A percentile compares a stretch with the other conserved stretches of the same genome.
These are phyloP conservation scores for Python bivittatus DNA, from an alignment of 2,113 vertebrate species.

Conservation along the genomic window DNA sequence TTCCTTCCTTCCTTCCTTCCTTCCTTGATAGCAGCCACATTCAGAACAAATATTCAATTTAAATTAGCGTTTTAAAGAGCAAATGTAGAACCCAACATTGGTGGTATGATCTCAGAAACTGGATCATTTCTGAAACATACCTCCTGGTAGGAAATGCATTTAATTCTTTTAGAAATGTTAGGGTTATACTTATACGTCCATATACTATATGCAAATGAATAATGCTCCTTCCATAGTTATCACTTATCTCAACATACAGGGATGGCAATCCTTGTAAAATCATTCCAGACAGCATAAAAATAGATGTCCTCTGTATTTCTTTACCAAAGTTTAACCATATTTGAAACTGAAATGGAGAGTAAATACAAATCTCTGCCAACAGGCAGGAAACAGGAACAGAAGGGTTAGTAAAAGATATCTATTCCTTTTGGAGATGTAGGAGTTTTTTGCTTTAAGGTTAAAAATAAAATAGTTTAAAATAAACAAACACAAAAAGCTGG, in stretches of 20 bases:
- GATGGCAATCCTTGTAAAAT: neutral
- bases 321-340: conserved; percentile 16
- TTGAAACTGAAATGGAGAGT: conserved; percentile 39
- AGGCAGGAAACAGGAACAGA: neutral
- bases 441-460: neutral
- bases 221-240: neutral
- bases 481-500: neutral
- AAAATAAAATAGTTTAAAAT: neutral
- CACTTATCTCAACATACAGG: neutral
- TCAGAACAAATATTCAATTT: neutral
- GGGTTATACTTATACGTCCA: neutral
- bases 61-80: neutral
- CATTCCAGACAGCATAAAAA: neutral
- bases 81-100: neutral
- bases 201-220: neutral
- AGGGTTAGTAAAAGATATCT: neutral
- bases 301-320: conserved; percentile 2
- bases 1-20: too few relatives aligned
- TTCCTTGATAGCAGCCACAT: neutral
- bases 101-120: neutral
- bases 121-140: neutral
- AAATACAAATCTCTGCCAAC: conserved; percentile 5
- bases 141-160: fast-evolving
- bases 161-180: neutral
- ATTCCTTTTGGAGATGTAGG: neutral